These are phyloP conservation scores for Tipula helvola DNA, from an alignment of 2,888 invertebrate species.

Conservation along the genomic window DNA sequence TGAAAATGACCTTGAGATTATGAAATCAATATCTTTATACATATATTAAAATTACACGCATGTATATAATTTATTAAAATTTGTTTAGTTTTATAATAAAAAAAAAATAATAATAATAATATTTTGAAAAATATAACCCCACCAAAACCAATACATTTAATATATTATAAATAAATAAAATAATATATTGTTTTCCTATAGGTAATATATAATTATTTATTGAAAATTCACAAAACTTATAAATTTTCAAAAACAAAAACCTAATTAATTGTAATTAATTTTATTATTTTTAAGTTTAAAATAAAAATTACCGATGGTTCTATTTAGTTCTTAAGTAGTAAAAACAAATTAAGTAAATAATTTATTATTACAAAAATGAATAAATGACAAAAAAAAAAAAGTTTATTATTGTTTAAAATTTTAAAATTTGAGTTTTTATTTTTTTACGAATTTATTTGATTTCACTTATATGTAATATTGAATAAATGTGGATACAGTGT, in stretches of 20 bases:
- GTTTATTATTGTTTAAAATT: background rate
- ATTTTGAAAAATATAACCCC: background rate
- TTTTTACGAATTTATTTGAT: background rate
- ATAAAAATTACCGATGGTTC: background rate
- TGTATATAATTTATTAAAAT: background rate
- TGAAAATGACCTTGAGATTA: background rate
- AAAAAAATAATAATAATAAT: background rate
- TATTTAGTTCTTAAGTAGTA: slow-evolving; percentile 5
- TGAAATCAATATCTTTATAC: background rate
- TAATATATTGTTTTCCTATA: background rate
- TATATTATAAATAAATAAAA: background rate
- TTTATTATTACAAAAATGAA: background rate
- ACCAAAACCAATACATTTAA: background rate
- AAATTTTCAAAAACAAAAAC: background rate
- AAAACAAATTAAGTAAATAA: background rate
- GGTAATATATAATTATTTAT: no score
- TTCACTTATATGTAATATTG: background rate
- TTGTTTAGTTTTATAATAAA: background rate
- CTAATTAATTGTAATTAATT: background rate
- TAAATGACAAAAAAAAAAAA: background rate
- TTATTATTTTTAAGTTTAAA: background rate
- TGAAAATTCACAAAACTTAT: background rate
- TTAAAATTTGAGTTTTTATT: background rate
- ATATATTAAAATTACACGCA: background rate
- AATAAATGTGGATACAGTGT: background rate